Evolutionary conservation across 2,888 invertebrate species (phyloP).

Genomic region (Eubasilissa splendida): DNA sequence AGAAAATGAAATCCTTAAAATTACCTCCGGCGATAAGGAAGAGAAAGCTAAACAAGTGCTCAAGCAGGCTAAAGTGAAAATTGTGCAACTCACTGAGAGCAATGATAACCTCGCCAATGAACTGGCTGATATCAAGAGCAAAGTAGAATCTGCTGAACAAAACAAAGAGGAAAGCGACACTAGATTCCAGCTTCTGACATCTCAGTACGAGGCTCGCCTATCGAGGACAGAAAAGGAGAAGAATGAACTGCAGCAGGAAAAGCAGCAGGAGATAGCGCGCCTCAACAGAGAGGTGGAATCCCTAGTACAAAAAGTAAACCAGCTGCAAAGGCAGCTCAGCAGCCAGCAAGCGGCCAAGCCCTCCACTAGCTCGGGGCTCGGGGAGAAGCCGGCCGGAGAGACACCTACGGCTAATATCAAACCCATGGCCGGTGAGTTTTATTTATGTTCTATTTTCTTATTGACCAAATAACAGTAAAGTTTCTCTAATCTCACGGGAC

Average conservation of each 20-base stretch:
- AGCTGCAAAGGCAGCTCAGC: constrained; percentile 76
- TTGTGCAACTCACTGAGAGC: constrained; percentile 80
- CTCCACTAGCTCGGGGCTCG: constrained; percentile 77
- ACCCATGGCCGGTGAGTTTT: constrained; percentile 85
- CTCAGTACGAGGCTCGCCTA: constrained; percentile 80
- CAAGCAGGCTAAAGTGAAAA: constrained; percentile 83
- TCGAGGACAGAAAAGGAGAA: constrained; percentile 83
- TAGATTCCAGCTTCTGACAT: constrained; percentile 76
- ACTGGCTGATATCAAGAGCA: constrained; percentile 71
- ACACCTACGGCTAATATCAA: constrained; percentile 92
- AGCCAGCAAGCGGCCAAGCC: constrained; percentile 79
- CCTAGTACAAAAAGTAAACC: constrained; percentile 78
- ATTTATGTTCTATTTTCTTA: too few relatives aligned
- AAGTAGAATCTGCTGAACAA: constrained; percentile 71
- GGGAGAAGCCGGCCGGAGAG: constrained; percentile 74
- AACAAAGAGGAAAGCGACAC: constrained; percentile 74
- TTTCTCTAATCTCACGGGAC: too few relatives aligned
- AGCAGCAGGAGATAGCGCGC: constrained; percentile 63
- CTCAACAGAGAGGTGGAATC: constrained; percentile 78
- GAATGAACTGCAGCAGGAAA: constrained; percentile 72
- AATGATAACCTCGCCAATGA: constrained; percentile 77
- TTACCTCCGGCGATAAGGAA: constrained; percentile 74
- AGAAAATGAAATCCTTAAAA: constrained; percentile 76
- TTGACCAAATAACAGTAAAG: too few relatives aligned
- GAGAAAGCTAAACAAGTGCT: constrained; percentile 78